Evolutionary conservation across 2,113 vertebrate species (phyloP).

Genomic region (Sphyrna mokarran): DNA sequence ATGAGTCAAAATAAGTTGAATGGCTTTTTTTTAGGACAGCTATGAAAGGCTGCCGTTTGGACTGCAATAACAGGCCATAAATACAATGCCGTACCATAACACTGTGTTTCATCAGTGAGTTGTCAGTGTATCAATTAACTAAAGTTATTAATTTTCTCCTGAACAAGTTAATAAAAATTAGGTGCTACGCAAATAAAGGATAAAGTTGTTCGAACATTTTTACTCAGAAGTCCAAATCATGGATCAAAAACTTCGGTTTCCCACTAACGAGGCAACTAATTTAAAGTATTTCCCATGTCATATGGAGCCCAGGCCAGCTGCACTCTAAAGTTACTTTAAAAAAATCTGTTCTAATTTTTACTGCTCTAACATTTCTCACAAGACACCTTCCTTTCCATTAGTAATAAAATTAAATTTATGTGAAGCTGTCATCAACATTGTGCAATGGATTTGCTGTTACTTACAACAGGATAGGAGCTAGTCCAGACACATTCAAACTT

Average conservation of each 20-base stretch:
- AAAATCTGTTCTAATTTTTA: background rate
- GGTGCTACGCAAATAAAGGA: background rate
- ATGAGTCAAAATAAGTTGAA: background rate
- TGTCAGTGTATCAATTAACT: background rate
- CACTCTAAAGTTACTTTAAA: background rate
- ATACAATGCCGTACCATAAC: background rate
- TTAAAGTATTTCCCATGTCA: background rate
- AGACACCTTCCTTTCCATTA: background rate
- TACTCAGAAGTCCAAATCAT: background rate
- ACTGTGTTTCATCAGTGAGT: background rate
- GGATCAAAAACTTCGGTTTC: background rate
- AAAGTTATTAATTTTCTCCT: background rate
- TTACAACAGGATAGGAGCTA: background rate
- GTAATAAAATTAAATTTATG: background rate
- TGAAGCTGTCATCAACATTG: background rate
- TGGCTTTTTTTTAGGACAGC: background rate
- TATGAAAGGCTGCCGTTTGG: background rate
- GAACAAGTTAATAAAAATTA: background rate
- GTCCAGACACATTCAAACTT: background rate
- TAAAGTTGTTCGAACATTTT: background rate
- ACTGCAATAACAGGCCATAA: background rate
- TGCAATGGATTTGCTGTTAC: background rate
- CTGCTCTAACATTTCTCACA: background rate
- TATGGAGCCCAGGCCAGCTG: background rate
- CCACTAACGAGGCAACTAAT: background rate